These are phyloP conservation scores for Brachyhypopomus gauderio DNA, from an alignment of 2,113 vertebrate genomes.

Conservation along the genomic window DNA sequence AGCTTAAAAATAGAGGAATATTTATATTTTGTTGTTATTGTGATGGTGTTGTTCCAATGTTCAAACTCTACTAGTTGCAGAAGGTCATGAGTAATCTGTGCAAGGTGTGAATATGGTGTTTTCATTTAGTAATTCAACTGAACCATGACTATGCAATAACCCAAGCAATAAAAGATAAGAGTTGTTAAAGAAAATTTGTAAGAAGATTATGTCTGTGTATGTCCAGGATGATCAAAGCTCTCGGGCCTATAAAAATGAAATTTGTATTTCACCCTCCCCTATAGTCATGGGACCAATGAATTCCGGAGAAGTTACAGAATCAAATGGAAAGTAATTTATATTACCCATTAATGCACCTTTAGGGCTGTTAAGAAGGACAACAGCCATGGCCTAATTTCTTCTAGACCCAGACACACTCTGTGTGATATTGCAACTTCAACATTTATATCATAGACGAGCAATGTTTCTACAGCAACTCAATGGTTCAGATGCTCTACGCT, in stretches of 20 bases:
- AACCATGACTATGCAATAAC: too few relatives aligned
- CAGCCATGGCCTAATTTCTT: background rate
- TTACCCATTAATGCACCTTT: too few relatives aligned
- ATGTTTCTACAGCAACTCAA: conserved; percentile 40
- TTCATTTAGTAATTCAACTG: background rate
- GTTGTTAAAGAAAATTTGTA: too few relatives aligned
- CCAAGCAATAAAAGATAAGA: too few relatives aligned
- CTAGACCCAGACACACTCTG: background rate
- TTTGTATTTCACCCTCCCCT: too few relatives aligned
- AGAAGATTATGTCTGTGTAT: too few relatives aligned
- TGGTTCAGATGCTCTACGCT: conserved; percentile 24
- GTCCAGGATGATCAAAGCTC: too few relatives aligned
- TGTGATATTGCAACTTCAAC: background rate
- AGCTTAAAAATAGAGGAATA: background rate
- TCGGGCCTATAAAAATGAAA: too few relatives aligned
- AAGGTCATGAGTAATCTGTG: too few relatives aligned
- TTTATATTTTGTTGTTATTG: background rate
- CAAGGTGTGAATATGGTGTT: background rate
- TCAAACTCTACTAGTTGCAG: background rate
- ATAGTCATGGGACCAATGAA: too few relatives aligned
- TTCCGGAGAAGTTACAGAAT: too few relatives aligned
- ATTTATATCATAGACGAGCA: background rate
- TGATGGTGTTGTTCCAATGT: background rate
- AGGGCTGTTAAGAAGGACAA: background rate
- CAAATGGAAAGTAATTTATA: too few relatives aligned